Evolutionary conservation across 2,797 vertebrate species (phyloP), one percentile per base, ranked within the genome.

Genomic region (Helicolenus hilgendorfi): DNA sequence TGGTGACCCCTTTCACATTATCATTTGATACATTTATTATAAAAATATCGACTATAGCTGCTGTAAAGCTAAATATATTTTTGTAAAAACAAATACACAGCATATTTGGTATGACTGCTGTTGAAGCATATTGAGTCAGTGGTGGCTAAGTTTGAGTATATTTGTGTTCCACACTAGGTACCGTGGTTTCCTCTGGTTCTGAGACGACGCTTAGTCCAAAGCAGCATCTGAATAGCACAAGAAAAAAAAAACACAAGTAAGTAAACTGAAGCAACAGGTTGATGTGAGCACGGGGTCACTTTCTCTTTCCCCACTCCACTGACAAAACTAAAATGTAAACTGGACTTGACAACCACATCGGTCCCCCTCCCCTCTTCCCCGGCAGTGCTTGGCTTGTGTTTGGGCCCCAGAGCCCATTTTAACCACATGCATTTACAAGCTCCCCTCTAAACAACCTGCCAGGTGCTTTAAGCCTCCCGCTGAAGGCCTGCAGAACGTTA

Each of bases 281-380:
- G 82, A 81, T 89, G 64, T 89, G 91, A 96, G 93, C 91, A 90
- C 94, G 95, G 86, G 96, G 95, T 98, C 96, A 96, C 35, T 91
- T 88, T 89, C 94, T 96, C 63, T 96, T 90, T 90, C 94, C 94
- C 96, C 91, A 91, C 88, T 94, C 87, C 86, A 94, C 95, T 87
- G 89, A 96, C 91, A 88, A 94, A 85, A 81, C 95, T 91, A 93
- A 92, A 95, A 97, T 91, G 90, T 96, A 98, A 99, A 99, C 97
- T 94, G 84, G 71, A 98, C 95, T 97, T 99, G 98, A 99, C 98
- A 99, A 98, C 98, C 98, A 98, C 95, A 97, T 94, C 98, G 89
- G 95, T 96, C 96, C 94, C 96, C 97, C 97, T 95, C 96, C 95
- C 83, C 45, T 77, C 82, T 79, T 68, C 93, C 85, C 74, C 76